A percentile compares a stretch with the other conserved stretches of the same genome.
Evolutionary conservation across 92 coral and sea anemone species (phyloP).

Genomic region (Zoanthus sociatus): DNA sequence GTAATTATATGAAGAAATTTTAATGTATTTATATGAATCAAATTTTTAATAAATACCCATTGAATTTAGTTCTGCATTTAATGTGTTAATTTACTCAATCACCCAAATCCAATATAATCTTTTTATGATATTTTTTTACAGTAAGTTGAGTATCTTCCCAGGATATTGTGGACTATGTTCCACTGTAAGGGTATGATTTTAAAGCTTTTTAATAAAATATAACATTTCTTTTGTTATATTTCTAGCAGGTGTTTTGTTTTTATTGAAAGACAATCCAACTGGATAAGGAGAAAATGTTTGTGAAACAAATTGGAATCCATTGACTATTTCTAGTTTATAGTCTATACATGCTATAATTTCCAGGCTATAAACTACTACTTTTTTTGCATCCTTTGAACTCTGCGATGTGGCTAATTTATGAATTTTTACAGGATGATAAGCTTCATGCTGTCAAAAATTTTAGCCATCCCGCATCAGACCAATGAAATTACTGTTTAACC

Average conservation of each 20-base stretch:
- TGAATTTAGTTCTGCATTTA: not conserved
- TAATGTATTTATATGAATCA: slow-evolving; percentile 3
- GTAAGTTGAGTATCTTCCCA: not conserved
- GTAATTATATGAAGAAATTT: slow-evolving; percentile 19
- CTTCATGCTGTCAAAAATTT: no score
- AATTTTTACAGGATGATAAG: no score
- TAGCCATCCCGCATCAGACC: no score
- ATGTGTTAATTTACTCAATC: not conserved
- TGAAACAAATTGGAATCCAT: not conserved
- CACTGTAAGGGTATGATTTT: not conserved
- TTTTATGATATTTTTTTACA: no score
- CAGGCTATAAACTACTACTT: not conserved
- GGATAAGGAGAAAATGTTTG: not conserved
- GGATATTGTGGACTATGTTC: not conserved
- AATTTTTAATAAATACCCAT: not conserved
- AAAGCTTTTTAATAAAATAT: not conserved
- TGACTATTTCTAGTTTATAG: not conserved
- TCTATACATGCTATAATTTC: not conserved
- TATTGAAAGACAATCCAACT: no score
- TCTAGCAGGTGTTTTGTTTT: not conserved
- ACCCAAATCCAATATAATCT: no score
- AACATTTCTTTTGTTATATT: not conserved
- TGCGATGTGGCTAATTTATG: not conserved
- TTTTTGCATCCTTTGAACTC: not conserved
- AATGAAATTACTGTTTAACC: no score